Base-by-base conservation (phyloP, 2,113 vertebrate species). In the Sporophila hypoxantha region DNA sequence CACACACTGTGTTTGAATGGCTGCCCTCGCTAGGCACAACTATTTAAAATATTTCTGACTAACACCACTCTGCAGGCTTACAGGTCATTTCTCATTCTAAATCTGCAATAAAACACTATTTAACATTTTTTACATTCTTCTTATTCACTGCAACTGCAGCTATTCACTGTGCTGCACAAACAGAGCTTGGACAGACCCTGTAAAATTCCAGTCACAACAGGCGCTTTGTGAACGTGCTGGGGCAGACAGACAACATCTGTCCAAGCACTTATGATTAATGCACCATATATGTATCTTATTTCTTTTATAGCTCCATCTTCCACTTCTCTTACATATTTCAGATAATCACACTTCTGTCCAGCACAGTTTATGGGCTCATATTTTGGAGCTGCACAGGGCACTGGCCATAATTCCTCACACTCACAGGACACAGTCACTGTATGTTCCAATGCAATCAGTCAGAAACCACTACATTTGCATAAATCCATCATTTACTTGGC, bases 41-140 rank as follows among this genome's bases (percentile, higher is more conserved):
- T 93, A 92, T 91, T 74, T 52, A 17, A 93, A 93, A 5, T 78
- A 87, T 91, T 91, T 95, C 85, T 77, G 39, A 71, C 75, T 67
- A 85, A 53, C 80, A 27, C 47, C 50, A 21, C 68, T 91, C 61
- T 49, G 55, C 82, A 88, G 91, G 79, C 81, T 76, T 70, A 78
- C 71, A 76, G 83, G 86, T 83, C 27, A 71, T 82, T 93, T 94
- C 87, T 88, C 56, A 68, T 85, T 89, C 67, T 93, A 89, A 91
- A 94, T 77, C 83, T 82, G 81, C 89, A 91, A 79, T 89, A 93
- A 93, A 94, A 71, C 59, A 82, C 87, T 78, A 60, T 92, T 91
- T 92, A 91, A 90, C 91, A 91, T 95, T 91, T 93, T 91, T 95
- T 32, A 68, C 80, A 95, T 95, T 95, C 91, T 88, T 95, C 57